A percentile compares a stretch with the other conserved stretches of the same genome.
These are phyloP conservation scores for Leistus spinibarbis DNA, from an alignment of 2,888 invertebrate genomes.

Conservation along the genomic window DNA sequence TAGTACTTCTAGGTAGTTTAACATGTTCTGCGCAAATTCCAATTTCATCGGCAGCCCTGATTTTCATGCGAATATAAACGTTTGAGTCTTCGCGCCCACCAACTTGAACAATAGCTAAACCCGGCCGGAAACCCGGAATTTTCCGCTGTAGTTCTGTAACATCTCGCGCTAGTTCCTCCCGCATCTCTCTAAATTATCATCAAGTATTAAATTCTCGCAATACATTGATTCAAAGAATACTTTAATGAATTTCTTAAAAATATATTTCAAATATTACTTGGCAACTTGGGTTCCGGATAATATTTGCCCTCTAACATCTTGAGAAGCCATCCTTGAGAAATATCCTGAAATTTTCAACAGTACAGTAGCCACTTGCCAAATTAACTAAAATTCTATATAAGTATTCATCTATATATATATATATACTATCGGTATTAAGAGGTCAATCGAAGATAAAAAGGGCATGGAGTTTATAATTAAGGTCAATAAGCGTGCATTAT, in stretches of 20 bases:
- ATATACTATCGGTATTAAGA: background rate
- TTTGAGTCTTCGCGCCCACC: constrained; percentile 97
- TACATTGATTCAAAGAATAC: too few species aligned
- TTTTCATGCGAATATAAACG: constrained; percentile 96
- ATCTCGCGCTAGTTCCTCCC: constrained; percentile 69
- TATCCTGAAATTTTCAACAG: constrained; percentile 15
- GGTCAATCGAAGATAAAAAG: background rate
- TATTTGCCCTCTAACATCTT: constrained; percentile 54
- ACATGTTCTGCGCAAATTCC: constrained; percentile 85
- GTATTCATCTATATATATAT: too few species aligned
- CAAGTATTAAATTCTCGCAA: background rate
- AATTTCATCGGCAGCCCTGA: constrained; percentile 88
- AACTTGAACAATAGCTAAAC: constrained; percentile 93
- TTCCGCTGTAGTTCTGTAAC: constrained; percentile 65
- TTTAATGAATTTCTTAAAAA: constrained; percentile 14
- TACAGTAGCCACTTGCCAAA: background rate
- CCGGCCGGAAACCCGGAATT: constrained; percentile 70
- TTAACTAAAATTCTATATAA: background rate
- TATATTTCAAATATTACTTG: constrained; percentile 61
- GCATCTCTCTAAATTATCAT: constrained; percentile 68
- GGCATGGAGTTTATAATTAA: constrained; percentile 7
- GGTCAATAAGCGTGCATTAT: constrained; percentile 17
- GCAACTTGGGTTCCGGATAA: constrained; percentile 74
- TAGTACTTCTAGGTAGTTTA: constrained; percentile 77
- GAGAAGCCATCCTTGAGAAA: constrained; percentile 42